Base-by-base conservation (phyloP, 2,113 vertebrate species). In the Gracilinanus agilis region DNA sequence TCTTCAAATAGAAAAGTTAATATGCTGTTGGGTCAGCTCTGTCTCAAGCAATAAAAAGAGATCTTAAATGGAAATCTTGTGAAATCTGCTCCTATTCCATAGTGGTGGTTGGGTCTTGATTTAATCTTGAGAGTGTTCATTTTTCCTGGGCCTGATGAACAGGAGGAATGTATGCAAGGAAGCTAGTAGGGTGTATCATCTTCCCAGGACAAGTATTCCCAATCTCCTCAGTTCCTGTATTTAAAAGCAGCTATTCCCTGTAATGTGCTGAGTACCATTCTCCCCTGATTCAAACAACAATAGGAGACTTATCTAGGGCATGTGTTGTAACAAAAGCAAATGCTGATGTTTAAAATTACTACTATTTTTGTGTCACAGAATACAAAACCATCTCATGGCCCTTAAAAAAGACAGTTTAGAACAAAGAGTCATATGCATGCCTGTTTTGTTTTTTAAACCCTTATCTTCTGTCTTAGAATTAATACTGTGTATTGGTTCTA, bases 371-470 rank as follows among this genome's bases (percentile, higher is more conserved):
- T 92, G 90, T 95, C 95, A 1, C 89, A 95, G 89, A 96, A 97
- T 94, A 0, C 88, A 94, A 97, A 54, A 94, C 93, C 93, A 98
- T 96, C 27, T 95, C 92, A 95, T 55, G 92, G 58, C 94, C 95
- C 97, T 97, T 97, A 90, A 29, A 92, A 94, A 97, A 93, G 95
- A 97, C 23, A 92, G 55, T 95, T 97, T 67, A 91, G 91, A 89
- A 95, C 93, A 95, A 97, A 75, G 90, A 97, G 95, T 92, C 90
- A 92, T 89, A 95, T 95, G 83, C 90, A 97, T 93, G 91, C 89
- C 89, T 61, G 54, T 49, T 49, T 49, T 49, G 49, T 49, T 49
- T 49, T 49, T 49, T 49, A 49, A 49, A 49, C 49, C 49, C 5
- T 49, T 49, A 2, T 5, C 49, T 49, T 49, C 49, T 49, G 49